These are phyloP conservation scores for Enteromius argenteus DNA, from an alignment of 2,797 vertebrate genomes.

Conservation along the genomic window DNA sequence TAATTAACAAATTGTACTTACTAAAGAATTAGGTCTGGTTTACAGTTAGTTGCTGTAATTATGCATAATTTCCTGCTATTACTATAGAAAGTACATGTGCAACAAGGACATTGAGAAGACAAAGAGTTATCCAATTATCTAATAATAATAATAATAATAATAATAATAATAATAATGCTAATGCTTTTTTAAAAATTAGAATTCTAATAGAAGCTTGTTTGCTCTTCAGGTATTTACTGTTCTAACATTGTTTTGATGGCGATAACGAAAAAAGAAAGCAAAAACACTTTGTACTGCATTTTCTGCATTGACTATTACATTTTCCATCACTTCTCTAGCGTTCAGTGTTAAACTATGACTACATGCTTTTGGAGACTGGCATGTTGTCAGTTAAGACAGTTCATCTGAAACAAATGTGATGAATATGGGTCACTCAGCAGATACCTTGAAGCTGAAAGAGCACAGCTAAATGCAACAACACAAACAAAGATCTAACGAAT, in stretches of 20 bases:
- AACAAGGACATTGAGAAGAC: too few relatives aligned
- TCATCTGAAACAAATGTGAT: background rate
- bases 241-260: background rate
- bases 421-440: background rate
- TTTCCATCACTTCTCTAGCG: background rate
- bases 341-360: background rate
- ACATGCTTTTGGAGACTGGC: background rate
- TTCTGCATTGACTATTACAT: background rate
- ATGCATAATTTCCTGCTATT: too few relatives aligned
- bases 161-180: too few relatives aligned
- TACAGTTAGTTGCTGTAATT: too few relatives aligned
- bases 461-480: background rate
- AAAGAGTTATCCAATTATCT: background rate
- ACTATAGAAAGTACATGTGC: too few relatives aligned
- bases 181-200: background rate
- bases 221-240: background rate
- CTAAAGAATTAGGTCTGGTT: too few relatives aligned
- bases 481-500: conserved; percentile 12
- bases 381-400: background rate
- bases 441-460: background rate
- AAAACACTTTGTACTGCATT: background rate
- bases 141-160: background rate
- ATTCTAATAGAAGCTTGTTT: background rate
- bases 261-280: background rate
- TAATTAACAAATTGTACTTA: background rate